Evolutionary conservation across 2,888 invertebrate genomes (phyloP).

Genomic region (Galerucella pusilla): DNA sequence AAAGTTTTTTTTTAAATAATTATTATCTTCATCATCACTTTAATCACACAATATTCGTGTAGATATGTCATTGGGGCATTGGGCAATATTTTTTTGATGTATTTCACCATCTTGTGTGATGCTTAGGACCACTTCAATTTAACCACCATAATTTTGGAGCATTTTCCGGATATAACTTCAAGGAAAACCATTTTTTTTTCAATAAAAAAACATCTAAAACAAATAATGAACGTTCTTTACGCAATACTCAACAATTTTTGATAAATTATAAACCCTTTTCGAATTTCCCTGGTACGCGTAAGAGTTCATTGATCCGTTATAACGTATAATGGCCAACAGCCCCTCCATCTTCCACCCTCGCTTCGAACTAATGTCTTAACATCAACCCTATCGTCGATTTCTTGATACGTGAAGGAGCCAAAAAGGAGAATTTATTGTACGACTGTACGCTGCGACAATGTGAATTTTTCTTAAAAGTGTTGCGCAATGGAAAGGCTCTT

Average conservation of each 20-base stretch:
- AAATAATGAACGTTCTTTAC: not conserved
- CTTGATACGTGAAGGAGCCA: constrained; percentile 21
- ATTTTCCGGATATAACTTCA: too few species aligned
- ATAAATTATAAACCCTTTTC: not conserved
- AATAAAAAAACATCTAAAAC: too few species aligned
- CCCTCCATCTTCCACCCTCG: constrained; percentile 11
- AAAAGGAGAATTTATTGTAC: constrained; percentile 57
- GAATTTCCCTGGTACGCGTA: not conserved
- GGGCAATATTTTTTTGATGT: too few species aligned
- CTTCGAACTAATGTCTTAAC: constrained; percentile 26
- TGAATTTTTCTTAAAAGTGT: constrained; percentile 65
- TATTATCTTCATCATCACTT: too few species aligned
- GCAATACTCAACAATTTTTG: not conserved
- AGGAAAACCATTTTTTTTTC: too few species aligned
- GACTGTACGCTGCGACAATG: constrained; percentile 65
- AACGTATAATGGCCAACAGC: not conserved
- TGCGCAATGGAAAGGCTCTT: constrained; percentile 63
- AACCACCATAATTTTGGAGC: too few species aligned
- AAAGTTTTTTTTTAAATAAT: too few species aligned
- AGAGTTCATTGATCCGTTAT: constrained; percentile 15
- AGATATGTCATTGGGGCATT: too few species aligned
- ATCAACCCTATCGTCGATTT: constrained; percentile 16
- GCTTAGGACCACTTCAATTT: too few species aligned
- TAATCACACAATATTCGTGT: too few species aligned
- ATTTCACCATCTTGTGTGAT: too few species aligned